Conservation (phyloP, 2,113 vertebrate species). For the Brachypodius melanocephalos region DNA sequence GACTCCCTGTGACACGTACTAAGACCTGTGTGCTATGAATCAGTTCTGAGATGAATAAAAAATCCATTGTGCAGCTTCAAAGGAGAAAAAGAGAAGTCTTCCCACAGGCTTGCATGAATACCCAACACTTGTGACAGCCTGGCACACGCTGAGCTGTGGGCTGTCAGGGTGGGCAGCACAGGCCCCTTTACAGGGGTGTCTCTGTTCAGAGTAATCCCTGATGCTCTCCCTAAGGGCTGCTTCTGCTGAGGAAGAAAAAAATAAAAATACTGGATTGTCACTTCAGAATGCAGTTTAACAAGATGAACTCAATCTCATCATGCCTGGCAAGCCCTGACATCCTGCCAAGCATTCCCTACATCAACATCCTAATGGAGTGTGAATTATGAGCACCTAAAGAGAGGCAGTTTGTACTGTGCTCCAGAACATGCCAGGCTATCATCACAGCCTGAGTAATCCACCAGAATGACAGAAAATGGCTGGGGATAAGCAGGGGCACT, state of each 20-base stretch:
- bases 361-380: constrained; percentile 29
- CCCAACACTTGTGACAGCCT: not conserved
- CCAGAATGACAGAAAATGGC: constrained; percentile 18
- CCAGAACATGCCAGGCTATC: constrained; percentile 23
- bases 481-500: constrained; percentile 20
- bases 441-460: constrained; percentile 13
- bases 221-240: not conserved
- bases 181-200: not conserved
- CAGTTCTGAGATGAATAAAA: not conserved
- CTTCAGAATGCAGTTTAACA: constrained; percentile 3
- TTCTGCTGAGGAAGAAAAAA: not conserved
- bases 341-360: constrained; percentile 25
- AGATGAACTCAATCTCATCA: constrained; percentile 15
- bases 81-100: not conserved
- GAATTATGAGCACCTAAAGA: constrained; percentile 52
- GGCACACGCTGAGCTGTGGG: not conserved
- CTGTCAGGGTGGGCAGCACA: not conserved
- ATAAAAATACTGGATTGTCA: not conserved
- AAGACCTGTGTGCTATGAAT: not conserved
- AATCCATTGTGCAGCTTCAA: not conserved
- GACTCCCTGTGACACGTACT: not conserved
- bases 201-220: not conserved
- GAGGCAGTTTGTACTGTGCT: constrained; percentile 39
- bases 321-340: constrained; percentile 19
- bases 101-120: not conserved